A percentile compares a stretch with the other conserved stretches of the same genome.
These are phyloP conservation scores for Actenoides hombroni DNA, from an alignment of 2,113 vertebrate species.

Conservation along the genomic window DNA sequence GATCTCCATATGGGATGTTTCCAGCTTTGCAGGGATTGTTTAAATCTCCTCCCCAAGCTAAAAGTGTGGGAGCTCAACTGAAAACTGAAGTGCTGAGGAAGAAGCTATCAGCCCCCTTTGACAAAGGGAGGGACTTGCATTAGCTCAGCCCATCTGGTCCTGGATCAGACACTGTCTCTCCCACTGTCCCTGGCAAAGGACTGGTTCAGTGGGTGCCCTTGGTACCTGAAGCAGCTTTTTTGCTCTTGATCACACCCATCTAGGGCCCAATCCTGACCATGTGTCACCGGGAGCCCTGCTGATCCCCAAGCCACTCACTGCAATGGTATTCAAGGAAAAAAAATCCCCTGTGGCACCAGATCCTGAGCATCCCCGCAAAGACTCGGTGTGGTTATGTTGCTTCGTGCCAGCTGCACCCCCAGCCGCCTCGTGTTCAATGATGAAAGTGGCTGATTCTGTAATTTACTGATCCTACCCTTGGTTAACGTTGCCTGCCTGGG, in stretches of 20 bases:
- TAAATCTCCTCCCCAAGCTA: background rate
- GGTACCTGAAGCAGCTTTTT: background rate
- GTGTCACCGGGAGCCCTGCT: background rate
- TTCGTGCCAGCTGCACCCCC: background rate
- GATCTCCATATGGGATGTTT: background rate
- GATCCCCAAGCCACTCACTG: background rate
- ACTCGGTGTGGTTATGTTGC: accelerated
- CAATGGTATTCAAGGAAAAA: background rate
- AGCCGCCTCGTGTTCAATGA: background rate
- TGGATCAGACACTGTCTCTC: background rate
- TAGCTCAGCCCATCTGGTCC: background rate
- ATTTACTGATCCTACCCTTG: slow-evolving; percentile 7
- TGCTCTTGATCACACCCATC: background rate
- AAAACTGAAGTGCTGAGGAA: background rate
- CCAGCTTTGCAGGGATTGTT: background rate
- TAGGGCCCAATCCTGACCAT: background rate
- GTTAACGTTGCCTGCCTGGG: background rate
- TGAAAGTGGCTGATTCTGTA: background rate
- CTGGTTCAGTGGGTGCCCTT: background rate
- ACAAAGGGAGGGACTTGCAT: background rate
- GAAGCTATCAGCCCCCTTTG: background rate
- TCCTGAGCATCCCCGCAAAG: background rate
- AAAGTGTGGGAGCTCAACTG: background rate
- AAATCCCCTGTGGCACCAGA: background rate
- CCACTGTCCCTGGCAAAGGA: accelerated